These are phyloP conservation scores for Epinephelus moara DNA, from an alignment of 2,113 vertebrate species.

Conservation along the genomic window DNA sequence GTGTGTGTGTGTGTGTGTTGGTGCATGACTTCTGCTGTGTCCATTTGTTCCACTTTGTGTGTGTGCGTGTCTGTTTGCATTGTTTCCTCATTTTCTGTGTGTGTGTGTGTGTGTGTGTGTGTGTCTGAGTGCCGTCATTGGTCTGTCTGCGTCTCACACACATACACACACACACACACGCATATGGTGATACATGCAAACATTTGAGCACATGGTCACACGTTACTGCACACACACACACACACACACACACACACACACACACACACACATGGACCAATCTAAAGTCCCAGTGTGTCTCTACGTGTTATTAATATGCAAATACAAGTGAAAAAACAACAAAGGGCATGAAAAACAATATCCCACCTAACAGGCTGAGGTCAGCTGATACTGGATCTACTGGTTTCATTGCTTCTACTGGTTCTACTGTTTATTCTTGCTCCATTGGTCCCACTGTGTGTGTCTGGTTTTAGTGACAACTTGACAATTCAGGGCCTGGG, in stretches of 20 bases:
- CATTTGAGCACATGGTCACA: slow-evolving; percentile 19
- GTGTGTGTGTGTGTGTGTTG: slow-evolving; percentile 24
- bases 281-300: slow-evolving; percentile 29
- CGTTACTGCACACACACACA: slow-evolving; percentile 2
- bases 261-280: slow-evolving; percentile 24
- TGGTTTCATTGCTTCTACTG: background rate
- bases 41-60: slow-evolving; percentile 38
- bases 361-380: slow-evolving; percentile 48
- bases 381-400: slow-evolving; percentile 37
- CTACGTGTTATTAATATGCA: slow-evolving; percentile 74
- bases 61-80: slow-evolving; percentile 37
- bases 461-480: too few relatives aligned
- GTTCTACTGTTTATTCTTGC: background rate
- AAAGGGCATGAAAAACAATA: slow-evolving; percentile 47
- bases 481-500: background rate
- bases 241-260: slow-evolving; percentile 28
- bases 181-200: background rate
- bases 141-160: slow-evolving; percentile 23
- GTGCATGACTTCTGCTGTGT: slow-evolving; percentile 31
- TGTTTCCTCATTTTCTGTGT: slow-evolving; percentile 29
- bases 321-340: slow-evolving; percentile 60
- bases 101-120: slow-evolving; percentile 26
- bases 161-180: background rate
- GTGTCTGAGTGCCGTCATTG: slow-evolving; percentile 40
- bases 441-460: too few relatives aligned